Percentiles rank a stretch among this genome's conserved stretches.
Conservation (phyloP, 1,140 invertebrate species). For the Drosophila carrolli region DNA sequence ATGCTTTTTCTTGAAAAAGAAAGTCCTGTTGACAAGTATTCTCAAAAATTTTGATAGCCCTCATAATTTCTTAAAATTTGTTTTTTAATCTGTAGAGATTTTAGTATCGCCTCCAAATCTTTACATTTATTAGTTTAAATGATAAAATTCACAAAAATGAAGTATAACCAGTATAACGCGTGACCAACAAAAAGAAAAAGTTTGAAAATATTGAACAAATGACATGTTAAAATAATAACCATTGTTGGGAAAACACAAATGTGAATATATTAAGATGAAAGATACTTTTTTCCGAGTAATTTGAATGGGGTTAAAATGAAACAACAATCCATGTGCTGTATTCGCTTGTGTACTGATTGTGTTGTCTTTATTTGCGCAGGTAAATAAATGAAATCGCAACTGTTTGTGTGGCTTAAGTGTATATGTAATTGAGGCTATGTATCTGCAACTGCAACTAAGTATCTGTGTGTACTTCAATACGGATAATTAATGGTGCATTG, state of each 20-base stretch:
- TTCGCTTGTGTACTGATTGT: slow-evolving; percentile 62
- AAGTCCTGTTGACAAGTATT: too few relatives aligned
- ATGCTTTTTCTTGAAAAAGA: too few relatives aligned
- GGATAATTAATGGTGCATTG: slow-evolving; percentile 28
- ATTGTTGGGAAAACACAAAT: not conserved
- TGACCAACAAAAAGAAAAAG: not conserved
- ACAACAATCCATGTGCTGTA: slow-evolving; percentile 43
- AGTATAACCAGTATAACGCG: not conserved
- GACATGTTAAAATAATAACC: too few relatives aligned
- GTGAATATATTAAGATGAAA: too few relatives aligned
- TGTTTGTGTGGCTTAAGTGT: slow-evolving; percentile 49
- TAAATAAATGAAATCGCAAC: slow-evolving; percentile 53
- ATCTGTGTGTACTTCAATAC: slow-evolving; percentile 25
- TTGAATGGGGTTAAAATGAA: slow-evolving; percentile 42
- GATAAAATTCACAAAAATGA: not conserved
- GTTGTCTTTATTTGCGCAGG: slow-evolving; percentile 61
- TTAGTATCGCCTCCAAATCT: not conserved
- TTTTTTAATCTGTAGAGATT: not conserved
- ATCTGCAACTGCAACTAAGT: slow-evolving; percentile 35
- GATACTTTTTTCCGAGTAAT: slow-evolving; percentile 4
- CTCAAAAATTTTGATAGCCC: too few relatives aligned
- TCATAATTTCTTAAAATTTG: too few relatives aligned
- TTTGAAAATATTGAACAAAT: not conserved
- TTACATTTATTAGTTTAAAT: too few relatives aligned
- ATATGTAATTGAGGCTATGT: slow-evolving; percentile 35